Conservation (phyloP, 2,888 invertebrate genomes). For the Ferrisia virgata region DNA sequence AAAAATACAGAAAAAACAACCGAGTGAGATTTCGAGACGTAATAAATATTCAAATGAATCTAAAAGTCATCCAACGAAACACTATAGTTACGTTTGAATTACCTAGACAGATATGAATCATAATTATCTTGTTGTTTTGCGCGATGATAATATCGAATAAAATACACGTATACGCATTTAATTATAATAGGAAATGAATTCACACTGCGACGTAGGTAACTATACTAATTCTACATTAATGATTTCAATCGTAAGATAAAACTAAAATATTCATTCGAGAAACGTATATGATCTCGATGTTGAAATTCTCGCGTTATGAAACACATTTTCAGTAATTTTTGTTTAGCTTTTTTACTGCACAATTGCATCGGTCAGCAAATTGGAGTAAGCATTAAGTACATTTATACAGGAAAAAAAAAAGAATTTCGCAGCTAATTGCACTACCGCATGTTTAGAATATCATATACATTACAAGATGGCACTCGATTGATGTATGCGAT, state of each 20-base stretch:
- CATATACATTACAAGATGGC: background rate
- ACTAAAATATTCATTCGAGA: background rate
- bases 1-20: background rate
- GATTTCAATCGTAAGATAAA: background rate
- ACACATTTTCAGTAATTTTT: background rate
- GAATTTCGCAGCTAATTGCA: no score
- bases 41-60: background rate
- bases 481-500: background rate
- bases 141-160: background rate
- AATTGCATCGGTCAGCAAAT: background rate
- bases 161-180: background rate
- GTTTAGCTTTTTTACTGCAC: background rate
- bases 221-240: background rate
- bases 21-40: no score
- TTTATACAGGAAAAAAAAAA: background rate
- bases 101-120: background rate
- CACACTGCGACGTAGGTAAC: background rate
- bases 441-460: background rate
- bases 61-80: background rate
- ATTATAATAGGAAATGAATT: background rate
- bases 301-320: background rate
- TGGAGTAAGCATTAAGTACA: background rate
- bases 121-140: slow-evolving; percentile 7
- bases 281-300: background rate
- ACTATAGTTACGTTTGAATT: background rate